Evolutionary conservation across 1,140 invertebrate species (phyloP).

Genomic region (Campoletis sonorensis): DNA sequence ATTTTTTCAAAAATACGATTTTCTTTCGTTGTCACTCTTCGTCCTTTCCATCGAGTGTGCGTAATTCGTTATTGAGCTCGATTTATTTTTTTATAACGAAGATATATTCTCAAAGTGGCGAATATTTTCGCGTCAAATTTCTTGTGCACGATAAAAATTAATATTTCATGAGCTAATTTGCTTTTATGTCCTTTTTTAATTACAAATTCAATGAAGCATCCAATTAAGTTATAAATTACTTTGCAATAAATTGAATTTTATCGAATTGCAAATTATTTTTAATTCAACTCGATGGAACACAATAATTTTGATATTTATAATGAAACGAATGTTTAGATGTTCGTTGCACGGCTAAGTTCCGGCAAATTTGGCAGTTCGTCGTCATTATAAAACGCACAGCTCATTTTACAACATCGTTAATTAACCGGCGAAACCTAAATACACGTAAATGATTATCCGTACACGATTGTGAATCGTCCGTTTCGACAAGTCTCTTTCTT

Average conservation of each 20-base stretch:
- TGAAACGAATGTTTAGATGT: background rate
- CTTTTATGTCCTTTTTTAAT: background rate
- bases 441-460: constrained; percentile 11
- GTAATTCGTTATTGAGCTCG: constrained; percentile 1
- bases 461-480: constrained; percentile 18
- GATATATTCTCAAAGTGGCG: background rate
- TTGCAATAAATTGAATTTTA: no score
- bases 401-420: background rate
- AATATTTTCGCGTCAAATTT: background rate
- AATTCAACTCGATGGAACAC: no score
- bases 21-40: constrained; percentile 7
- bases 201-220: no score
- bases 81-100: background rate
- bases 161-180: background rate
- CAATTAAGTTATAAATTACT: no score
- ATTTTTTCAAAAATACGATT: background rate
- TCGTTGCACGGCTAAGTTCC: background rate
- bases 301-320: constrained; percentile 8
- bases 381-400: constrained; percentile 23
- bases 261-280: no score
- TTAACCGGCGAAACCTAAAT: constrained; percentile 12
- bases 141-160: background rate
- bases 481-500: background rate
- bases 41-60: background rate
- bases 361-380: constrained; percentile 31